phyloP scores from a whole-genome alignment of 35 echinoderm and acorn worm species.

The Acanthaster planci region DNA sequence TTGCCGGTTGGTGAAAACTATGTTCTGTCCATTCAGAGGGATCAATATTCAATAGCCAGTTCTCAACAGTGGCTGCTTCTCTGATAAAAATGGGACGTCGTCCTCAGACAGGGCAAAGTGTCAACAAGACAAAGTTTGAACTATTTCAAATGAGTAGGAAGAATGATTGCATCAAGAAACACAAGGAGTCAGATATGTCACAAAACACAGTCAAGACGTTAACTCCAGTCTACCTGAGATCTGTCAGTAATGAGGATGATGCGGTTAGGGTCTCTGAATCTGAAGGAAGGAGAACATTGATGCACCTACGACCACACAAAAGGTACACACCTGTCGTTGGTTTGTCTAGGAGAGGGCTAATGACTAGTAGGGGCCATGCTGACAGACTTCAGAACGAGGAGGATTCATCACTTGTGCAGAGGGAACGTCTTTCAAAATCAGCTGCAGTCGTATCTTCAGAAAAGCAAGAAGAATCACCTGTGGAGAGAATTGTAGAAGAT shows the following conservation, averaged over 20 bases:
- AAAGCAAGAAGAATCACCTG: no score
- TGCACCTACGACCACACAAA: background rate
- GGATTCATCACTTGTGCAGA: no score
- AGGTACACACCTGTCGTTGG: background rate
- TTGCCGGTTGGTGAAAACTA: constrained; percentile 13
- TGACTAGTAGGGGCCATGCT: no score
- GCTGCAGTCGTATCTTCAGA: no score
- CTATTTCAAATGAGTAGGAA: background rate
- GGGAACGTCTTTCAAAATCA: no score
- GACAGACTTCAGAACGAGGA: no score
- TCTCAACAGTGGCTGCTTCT: no score
- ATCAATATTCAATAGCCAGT: no score
- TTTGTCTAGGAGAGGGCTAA: background rate
- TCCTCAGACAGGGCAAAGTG: no score
- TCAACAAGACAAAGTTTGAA: background rate
- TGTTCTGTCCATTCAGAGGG: background rate
- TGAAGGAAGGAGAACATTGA: background rate
- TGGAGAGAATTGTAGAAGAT: no score
- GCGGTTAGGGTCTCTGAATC: background rate
- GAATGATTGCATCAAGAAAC: constrained; percentile 14
- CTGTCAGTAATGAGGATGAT: background rate
- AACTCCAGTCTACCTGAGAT: background rate
- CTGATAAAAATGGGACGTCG: no score
- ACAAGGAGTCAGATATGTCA: background rate
- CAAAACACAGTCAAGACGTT: background rate